Evolutionary conservation across 2,797 vertebrate species (phyloP).

Genomic region (Nyctibius grandis): DNA sequence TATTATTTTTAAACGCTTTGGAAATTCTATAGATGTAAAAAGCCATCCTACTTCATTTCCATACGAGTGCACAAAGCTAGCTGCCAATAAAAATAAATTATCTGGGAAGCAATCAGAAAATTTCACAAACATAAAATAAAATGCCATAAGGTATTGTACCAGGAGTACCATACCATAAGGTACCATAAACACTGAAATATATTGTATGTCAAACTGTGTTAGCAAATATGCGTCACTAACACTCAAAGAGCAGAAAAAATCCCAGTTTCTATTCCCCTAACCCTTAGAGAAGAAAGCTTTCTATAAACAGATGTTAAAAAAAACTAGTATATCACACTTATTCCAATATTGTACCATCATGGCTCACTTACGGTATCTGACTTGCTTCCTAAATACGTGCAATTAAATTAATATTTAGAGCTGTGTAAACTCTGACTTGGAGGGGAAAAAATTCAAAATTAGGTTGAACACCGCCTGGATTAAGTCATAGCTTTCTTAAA

Average conservation of each 20-base stretch:
- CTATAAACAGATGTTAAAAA: background rate
- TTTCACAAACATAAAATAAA: slow-evolving; percentile 44
- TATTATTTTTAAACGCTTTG: background rate
- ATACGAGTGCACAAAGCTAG: background rate
- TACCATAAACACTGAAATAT: slow-evolving; percentile 48
- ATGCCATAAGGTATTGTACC: slow-evolving; percentile 23
- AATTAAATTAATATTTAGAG: background rate
- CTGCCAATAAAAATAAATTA: slow-evolving; percentile 50
- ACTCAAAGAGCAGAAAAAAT: slow-evolving; percentile 1
- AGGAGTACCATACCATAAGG: slow-evolving; percentile 50
- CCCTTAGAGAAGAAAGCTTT: slow-evolving; percentile 11
- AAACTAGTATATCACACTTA: background rate
- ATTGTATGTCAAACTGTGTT: slow-evolving; percentile 41
- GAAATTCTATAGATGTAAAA: background rate
- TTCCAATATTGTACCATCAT: background rate
- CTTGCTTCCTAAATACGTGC: background rate
- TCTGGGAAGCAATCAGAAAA: slow-evolving; percentile 41
- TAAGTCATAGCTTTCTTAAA: background rate
- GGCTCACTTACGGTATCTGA: background rate
- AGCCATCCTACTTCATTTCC: background rate
- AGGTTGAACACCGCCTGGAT: background rate
- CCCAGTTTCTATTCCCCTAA: background rate
- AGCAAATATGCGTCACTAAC: slow-evolving; percentile 46
- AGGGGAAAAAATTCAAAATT: background rate
- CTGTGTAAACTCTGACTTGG: background rate